A percentile compares a stretch with the other conserved stretches of the same genome.
phyloP scores from a whole-genome alignment of 2,113 vertebrate genomes.

The Talpa occidentalis region DNA sequence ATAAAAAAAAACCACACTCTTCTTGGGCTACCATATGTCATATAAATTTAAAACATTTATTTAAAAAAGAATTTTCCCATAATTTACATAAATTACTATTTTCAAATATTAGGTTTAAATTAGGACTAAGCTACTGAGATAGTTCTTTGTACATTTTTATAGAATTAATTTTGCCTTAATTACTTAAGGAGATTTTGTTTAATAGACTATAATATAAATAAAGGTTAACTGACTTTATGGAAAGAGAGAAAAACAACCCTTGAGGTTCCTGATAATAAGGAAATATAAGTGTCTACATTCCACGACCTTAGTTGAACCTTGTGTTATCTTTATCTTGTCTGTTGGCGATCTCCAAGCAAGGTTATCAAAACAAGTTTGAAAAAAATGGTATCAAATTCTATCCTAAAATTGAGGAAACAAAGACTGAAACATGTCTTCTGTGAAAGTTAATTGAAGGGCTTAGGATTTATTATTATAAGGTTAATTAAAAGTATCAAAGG shows the following conservation, averaged over 20 bases:
- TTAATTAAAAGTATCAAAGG: constrained; percentile 7
- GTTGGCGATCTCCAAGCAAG: background rate
- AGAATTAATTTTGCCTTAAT: constrained; percentile 38
- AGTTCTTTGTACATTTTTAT: background rate
- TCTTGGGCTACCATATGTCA: background rate
- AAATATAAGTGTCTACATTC: background rate
- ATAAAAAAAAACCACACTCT: background rate
- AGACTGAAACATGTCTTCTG: background rate
- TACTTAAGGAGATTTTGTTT: constrained; percentile 14
- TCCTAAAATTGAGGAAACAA: background rate
- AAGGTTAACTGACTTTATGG: background rate
- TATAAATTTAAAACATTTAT: background rate
- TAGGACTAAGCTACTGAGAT: background rate
- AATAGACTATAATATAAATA: constrained; percentile 38
- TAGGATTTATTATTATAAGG: background rate
- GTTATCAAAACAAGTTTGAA: background rate
- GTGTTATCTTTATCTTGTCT: background rate
- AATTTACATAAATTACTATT: background rate
- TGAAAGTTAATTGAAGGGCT: background rate
- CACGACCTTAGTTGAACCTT: constrained; percentile 3
- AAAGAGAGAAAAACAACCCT: background rate
- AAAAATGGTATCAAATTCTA: constrained; percentile 7
- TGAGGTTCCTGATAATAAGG: background rate
- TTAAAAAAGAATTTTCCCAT: background rate
- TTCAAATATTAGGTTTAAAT: constrained; percentile 10